A percentile compares a stretch with the other conserved stretches of the same genome.
These are phyloP conservation scores for Lochmaea capreae DNA, from an alignment of 2,888 invertebrate species.

Conservation along the genomic window DNA sequence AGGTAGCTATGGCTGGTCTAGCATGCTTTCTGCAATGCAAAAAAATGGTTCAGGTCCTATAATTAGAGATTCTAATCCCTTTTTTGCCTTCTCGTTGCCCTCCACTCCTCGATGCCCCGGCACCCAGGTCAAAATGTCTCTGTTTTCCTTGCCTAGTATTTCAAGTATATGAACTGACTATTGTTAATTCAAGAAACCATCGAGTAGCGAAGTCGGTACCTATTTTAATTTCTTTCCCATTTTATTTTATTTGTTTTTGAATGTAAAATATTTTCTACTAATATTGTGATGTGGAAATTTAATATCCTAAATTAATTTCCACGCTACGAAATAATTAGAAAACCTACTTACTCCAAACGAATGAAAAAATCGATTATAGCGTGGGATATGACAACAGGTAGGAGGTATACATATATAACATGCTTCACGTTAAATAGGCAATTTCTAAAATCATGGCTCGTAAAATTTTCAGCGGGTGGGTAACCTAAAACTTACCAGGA, in stretches of 20 bases:
- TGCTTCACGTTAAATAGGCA: slow-evolving; percentile 15
- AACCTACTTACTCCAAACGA: background rate
- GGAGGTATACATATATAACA: background rate
- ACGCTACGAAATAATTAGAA: background rate
- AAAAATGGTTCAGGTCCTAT: too few species aligned
- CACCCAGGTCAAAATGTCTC: too few species aligned
- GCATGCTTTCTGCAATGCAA: too few species aligned
- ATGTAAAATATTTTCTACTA: background rate
- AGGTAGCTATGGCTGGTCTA: too few species aligned
- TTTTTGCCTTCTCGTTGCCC: too few species aligned
- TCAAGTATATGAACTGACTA: too few species aligned
- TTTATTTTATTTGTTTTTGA: background rate
- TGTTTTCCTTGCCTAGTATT: too few species aligned
- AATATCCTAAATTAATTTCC: background rate
- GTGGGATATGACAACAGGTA: slow-evolving; percentile 9
- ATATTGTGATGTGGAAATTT: background rate
- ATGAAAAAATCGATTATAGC: slow-evolving; percentile 15
- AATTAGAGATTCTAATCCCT: too few species aligned
- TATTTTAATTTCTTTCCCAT: background rate
- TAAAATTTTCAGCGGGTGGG: slow-evolving; percentile 29
- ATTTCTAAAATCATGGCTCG: slow-evolving; percentile 16
- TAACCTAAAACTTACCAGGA: slow-evolving; percentile 22
- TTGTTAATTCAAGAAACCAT: too few species aligned
- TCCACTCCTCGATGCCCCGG: too few species aligned
- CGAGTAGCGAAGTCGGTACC: background rate